phyloP scores from a whole-genome alignment of 2,797 vertebrate species.

The Gorsachius magnificus region DNA sequence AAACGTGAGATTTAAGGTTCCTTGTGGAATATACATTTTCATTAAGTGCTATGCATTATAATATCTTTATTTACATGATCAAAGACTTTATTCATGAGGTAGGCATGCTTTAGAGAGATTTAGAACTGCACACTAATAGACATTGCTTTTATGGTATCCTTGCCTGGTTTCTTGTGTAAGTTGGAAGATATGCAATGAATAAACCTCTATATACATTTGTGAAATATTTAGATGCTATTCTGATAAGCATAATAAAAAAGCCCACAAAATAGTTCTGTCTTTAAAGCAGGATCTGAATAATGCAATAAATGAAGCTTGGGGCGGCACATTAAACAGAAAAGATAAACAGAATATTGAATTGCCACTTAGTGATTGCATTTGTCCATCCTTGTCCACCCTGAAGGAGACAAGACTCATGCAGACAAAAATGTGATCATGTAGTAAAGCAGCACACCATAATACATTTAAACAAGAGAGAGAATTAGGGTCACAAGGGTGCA shows the following conservation, averaged over 20 bases:
- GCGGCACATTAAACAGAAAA: not conserved
- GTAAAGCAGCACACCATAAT: not conserved
- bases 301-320: not conserved
- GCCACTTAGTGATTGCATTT: not conserved
- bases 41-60: not conserved
- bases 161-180: not conserved
- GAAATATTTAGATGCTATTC: not conserved
- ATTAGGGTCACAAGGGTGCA: not conserved
- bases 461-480: not conserved
- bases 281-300: conserved; percentile 1
- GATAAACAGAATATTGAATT: not conserved
- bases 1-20: not conserved
- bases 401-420: not conserved
- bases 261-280: not conserved
- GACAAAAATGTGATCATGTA: not conserved
- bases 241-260: not conserved
- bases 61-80: not conserved
- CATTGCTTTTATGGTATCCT: not conserved
- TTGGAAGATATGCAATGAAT: not conserved
- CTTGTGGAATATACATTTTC: not conserved
- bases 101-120: not conserved
- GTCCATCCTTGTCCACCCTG: not conserved
- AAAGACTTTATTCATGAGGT: not conserved
- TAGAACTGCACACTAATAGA: not conserved
- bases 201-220: not conserved